A percentile compares a stretch with the other conserved stretches of the same genome.
These are phyloP conservation scores for Anoplius nigerrimus DNA, from an alignment of 2,888 invertebrate species.

Conservation along the genomic window DNA sequence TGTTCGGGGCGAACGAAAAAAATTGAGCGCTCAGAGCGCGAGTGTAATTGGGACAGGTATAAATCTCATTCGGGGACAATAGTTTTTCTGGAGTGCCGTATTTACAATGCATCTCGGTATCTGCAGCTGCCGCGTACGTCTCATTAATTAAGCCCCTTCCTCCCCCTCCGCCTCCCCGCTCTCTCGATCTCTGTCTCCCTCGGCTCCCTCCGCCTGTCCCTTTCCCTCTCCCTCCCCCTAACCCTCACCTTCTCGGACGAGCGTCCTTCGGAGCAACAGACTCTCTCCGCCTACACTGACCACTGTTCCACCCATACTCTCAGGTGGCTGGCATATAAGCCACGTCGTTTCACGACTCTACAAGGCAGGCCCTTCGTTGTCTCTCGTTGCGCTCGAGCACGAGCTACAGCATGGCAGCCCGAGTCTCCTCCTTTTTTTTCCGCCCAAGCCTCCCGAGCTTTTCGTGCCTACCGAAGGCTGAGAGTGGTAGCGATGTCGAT, in stretches of 20 bases:
- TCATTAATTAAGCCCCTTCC: conserved; percentile 71
- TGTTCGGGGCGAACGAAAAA: conserved; percentile 51
- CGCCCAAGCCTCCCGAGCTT: conserved; percentile 37
- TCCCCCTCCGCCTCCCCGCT: conserved; percentile 31
- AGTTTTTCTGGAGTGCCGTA: conserved; percentile 66
- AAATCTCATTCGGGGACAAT: conserved; percentile 72
- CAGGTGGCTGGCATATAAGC: neutral
- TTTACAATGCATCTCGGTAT: conserved; percentile 72
- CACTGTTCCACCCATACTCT: conserved; percentile 22
- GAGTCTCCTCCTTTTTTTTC: conserved; percentile 32
- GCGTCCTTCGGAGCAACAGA: conserved; percentile 27
- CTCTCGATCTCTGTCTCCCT: conserved; percentile 16
- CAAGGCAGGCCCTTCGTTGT: neutral
- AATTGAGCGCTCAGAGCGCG: conserved; percentile 52
- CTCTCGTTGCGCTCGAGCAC: neutral
- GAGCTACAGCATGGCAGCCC: no score
- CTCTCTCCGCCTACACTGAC: conserved; percentile 53
- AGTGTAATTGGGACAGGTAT: conserved; percentile 72
- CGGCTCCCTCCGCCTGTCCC: conserved; percentile 21
- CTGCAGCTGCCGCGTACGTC: conserved; percentile 72
- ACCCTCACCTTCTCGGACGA: conserved; percentile 13
- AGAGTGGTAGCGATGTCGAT: neutral
- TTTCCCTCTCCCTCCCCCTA: conserved; percentile 26
- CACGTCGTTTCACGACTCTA: no score
- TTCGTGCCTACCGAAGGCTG: conserved; percentile 15